Evolutionary conservation across 2,113 vertebrate species (phyloP), one percentile per base, ranked within the genome.

Genomic region (Typhlomys cinereus): DNA sequence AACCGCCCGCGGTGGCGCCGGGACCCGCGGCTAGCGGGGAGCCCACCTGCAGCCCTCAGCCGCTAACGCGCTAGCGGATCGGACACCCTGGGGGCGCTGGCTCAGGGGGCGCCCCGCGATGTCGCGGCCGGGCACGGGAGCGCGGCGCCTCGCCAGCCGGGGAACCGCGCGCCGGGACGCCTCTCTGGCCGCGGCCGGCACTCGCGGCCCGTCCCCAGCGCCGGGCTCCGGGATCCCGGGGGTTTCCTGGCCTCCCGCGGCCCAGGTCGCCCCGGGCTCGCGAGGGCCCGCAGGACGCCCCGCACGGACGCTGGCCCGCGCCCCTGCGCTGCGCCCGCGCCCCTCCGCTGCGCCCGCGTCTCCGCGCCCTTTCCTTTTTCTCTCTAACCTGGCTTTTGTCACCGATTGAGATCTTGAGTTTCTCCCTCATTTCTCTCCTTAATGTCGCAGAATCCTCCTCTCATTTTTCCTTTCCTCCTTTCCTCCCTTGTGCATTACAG

Each of bases 391-490:
- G 59, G 41, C 62, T 67, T 86, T 66, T 39, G 41, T 83, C 52
- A 23, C n/a, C 41, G 2, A 75, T 69, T 50, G 18, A 23, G 14
- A 78, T 46, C 36, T 54, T 34, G 81, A 46, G 69, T 46, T 83
- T 89, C 48, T 41, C 69, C 81, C 48, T 23, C 70, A 23, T 79
- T 93, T 50, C 5, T 62, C 85, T 83, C 34, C 50, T 75, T 41
- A 31, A 0, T 57, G 20, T 57, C 14, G 0, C 62, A 81, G 52
- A 59, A 69, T 61, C 46, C 8, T 36, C 29, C 36, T 52, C 52
- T 46, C 20, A 14, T 21, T 36, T 64, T 75, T 85, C 64, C 36
- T 59, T 46, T 73, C 64, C 83, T 13, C 25, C 59, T 88, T 83
- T 79, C 54, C 29, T 81, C 50, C n/a, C 12, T 12, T n/a, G 27